These are phyloP conservation scores for Gymnobelideus leadbeateri DNA, from an alignment of 2,113 vertebrate species.

Conservation along the genomic window DNA sequence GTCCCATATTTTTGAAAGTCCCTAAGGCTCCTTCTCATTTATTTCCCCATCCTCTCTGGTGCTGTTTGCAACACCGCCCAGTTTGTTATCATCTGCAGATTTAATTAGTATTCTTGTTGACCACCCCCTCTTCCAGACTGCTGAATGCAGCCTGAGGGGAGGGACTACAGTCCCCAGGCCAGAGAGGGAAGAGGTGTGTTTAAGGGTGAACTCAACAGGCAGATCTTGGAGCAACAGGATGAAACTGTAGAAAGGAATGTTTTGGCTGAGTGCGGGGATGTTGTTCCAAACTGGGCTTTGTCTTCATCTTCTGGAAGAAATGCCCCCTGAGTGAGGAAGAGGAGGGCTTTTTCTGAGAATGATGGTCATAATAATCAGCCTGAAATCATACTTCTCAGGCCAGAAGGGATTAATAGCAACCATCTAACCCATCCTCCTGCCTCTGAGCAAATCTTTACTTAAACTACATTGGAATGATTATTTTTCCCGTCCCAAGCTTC, in stretches of 20 bases:
- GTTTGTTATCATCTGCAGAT: constrained; percentile 76
- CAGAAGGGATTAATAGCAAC: not conserved
- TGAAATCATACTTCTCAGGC: constrained; percentile 54
- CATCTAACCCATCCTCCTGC: not conserved
- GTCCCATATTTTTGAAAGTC: constrained; percentile 75
- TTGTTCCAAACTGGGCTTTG: constrained; percentile 65
- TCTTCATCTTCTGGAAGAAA: constrained; percentile 59
- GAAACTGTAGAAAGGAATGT: constrained; percentile 47
- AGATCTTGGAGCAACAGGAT: not conserved
- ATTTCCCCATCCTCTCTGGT: constrained; percentile 68
- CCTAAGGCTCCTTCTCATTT: constrained; percentile 72
- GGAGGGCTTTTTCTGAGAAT: constrained; percentile 70
- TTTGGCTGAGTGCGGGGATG: constrained; percentile 52
- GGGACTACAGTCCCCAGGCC: not conserved
- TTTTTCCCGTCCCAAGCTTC: not conserved
- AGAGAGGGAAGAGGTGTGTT: constrained; percentile 7
- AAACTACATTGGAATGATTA: not conserved
- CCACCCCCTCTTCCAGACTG: constrained; percentile 57
- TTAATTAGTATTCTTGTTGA: constrained; percentile 72
- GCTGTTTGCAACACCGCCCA: constrained; percentile 52
- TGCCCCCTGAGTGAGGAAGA: constrained; percentile 63
- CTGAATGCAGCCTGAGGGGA: constrained; percentile 22
- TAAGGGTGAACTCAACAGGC: constrained; percentile 3
- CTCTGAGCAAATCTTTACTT: not conserved
- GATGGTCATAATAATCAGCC: constrained; percentile 51